phyloP scores from a whole-genome alignment of 2,888 invertebrate genomes.

The Pimpla rufipes region DNA sequence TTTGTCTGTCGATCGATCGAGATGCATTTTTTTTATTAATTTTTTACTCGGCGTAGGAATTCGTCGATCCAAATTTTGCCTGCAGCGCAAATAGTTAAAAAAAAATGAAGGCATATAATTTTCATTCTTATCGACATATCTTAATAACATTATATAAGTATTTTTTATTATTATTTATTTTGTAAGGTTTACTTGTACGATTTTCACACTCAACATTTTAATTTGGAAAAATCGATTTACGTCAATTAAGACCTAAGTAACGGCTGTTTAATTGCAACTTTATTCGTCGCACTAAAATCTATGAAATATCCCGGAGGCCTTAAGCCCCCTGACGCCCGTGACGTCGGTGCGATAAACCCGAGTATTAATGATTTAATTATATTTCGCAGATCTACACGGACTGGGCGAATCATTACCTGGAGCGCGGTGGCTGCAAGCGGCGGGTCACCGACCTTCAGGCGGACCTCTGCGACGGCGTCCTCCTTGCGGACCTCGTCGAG shows the following conservation, averaged over 20 bases:
- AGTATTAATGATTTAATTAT: conserved; percentile 40
- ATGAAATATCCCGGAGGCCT: background rate
- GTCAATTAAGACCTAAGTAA: background rate
- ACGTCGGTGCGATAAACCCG: background rate
- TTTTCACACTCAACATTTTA: no score
- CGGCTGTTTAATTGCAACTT: background rate
- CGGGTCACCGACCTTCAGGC: conserved; percentile 95
- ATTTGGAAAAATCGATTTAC: background rate
- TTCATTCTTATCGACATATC: no score
- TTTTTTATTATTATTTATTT: no score
- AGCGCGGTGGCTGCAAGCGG: conserved; percentile 94
- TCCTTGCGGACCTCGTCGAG: conserved; percentile 97
- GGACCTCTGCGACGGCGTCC: conserved; percentile 96
- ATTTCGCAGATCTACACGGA: conserved; percentile 96
- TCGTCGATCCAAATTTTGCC: background rate
- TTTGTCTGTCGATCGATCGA: conserved; percentile 21
- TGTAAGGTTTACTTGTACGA: no score
- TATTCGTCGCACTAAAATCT: background rate
- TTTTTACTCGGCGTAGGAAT: background rate
- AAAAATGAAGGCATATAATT: no score
- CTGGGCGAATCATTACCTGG: conserved; percentile 99
- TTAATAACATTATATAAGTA: no score
- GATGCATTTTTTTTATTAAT: background rate
- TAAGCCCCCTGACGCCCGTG: no score
- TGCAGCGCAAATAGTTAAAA: no score